Evolutionary conservation across 2,113 vertebrate species (phyloP), one percentile per base, ranked within the genome.

Genomic region (Lasiurus cinereus): DNA sequence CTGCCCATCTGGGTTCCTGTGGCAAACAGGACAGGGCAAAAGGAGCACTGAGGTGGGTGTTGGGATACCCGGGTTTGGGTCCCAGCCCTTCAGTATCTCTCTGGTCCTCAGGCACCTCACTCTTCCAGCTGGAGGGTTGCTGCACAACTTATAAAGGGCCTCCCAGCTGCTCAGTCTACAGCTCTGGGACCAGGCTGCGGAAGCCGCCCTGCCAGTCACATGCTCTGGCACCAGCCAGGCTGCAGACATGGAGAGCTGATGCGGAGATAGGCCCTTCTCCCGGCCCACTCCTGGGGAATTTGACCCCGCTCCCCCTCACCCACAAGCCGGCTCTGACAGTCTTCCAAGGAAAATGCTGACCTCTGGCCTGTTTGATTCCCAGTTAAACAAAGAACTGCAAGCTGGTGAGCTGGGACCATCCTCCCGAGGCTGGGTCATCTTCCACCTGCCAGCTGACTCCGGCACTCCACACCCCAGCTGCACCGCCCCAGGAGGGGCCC

Each of bases 371-470:
- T 52, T 9, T 59, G 94, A 93, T 31, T 83, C 84, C 64, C 78
- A 16, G 56, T 86, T 82, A 91, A 94, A 97, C 97, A 97, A 97
- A 97, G 74, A 78, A 46, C 77, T 2, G 73, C 80, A 96, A 72
- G 92, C 93, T 94, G 89, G 36, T 24, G n/a, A 92, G 90, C 91
- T 2, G 18, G 88, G 80, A 18, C 64, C 1, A 0, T 24, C 70
- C 13, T 83, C 84, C 84, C 0, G 2, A 46, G 76, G 67, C 67
- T 52, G 43, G 90, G 86, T 72, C 83, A 46, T 83, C 88, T 83
- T 94, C 95, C 94, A 97, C 96, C 90, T 94, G 97, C 96, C 96
- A 97, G 96, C 95, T 97, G 95, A 90, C 96, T 93, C 69, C 31
- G 0, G 4, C n/a, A 39, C 46, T 59, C 83, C 82, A 54, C 0